Evolutionary conservation across 1,140 invertebrate species (phyloP), one percentile per base, ranked within the genome.

Genomic region (Conopomorpha cramerella): DNA sequence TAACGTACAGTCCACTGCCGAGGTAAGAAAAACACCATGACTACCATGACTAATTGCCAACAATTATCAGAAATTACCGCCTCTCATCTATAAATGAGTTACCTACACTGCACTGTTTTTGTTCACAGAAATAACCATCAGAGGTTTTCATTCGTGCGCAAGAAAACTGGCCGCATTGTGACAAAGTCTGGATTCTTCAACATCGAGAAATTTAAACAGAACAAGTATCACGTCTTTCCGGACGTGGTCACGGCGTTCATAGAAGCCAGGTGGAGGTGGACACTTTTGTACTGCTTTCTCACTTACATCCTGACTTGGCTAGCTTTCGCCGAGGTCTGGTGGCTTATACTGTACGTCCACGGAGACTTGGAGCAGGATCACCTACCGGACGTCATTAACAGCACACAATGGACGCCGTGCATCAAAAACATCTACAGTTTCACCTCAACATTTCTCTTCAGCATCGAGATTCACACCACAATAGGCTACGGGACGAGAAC

Each of bases 151-250:
- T 23, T 10, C 8, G 42, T 34, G 7, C 31, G 34, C 4, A 39
- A 44, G 28, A 43, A 36, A 34, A 45, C 48, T 38, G 28, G 53
- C 16, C 53, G 82, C 1, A 65, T 86, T 8, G 81, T 88, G 3
- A 80, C 81, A 35, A 87, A 87, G 65, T 83, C 83, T 54, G 86
- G 86, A 1, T 82, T 84, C 30, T 83, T 83, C 17, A 88, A 88
- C 49, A 77, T 88, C 3, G 78, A 47, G 78, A 86, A 67, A 79
- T 84, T 39, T 63, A 78, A 26, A 1, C 82, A 82, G 49, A 60
- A 78, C 2, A 63, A 72, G 36, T 55, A 79, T 38, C 65, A 74
- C 4, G 84, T 82, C 51, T 52, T 87, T 28, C 79, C 79, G 2
- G 84, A 81, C 37, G 54, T 80, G 13, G 72, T 79, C 36, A 77